Evolutionary conservation across 2,797 vertebrate genomes (phyloP).

Genomic region (Anguilla marmorata): DNA sequence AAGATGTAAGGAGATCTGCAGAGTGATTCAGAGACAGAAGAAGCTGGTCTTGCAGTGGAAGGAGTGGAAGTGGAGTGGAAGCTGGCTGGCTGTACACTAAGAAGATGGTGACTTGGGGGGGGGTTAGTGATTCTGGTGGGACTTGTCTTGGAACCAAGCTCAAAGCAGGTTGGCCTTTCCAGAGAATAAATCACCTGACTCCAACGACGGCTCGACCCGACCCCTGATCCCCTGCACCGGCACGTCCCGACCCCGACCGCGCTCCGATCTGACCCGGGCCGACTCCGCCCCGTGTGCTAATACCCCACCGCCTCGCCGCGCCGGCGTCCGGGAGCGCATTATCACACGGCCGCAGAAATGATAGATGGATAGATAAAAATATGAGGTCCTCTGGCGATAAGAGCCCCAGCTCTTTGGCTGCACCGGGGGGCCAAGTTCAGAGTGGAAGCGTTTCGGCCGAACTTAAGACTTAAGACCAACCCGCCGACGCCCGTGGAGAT

Average conservation of each 20-base stretch:
- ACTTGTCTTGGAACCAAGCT: slow-evolving; percentile 58
- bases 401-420: slow-evolving; percentile 56
- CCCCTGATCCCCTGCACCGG: slow-evolving; percentile 62
- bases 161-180: slow-evolving; percentile 65
- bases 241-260: slow-evolving; percentile 57
- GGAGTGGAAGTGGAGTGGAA: not conserved
- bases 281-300: slow-evolving; percentile 61
- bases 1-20: not conserved
- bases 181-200: slow-evolving; percentile 74
- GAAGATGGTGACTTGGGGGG: not conserved
- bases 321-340: slow-evolving; percentile 51
- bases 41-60: not conserved
- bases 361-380: slow-evolving; percentile 52
- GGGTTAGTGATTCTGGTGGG: slow-evolving; percentile 60
- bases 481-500: slow-evolving; percentile 51
- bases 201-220: slow-evolving; percentile 64
- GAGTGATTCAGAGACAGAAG: not conserved
- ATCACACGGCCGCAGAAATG: slow-evolving; percentile 54
- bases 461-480: slow-evolving; percentile 36
- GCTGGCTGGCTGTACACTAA: not conserved
- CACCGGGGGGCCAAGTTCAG: slow-evolving; percentile 56
- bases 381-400: slow-evolving; percentile 49
- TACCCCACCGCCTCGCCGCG: slow-evolving; percentile 50
- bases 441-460: slow-evolving; percentile 44
- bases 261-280: slow-evolving; percentile 50